Evolutionary conservation across 1,140 invertebrate species (phyloP), one percentile per base, ranked within the genome.

Genomic region (Drosophila oshimai): DNA sequence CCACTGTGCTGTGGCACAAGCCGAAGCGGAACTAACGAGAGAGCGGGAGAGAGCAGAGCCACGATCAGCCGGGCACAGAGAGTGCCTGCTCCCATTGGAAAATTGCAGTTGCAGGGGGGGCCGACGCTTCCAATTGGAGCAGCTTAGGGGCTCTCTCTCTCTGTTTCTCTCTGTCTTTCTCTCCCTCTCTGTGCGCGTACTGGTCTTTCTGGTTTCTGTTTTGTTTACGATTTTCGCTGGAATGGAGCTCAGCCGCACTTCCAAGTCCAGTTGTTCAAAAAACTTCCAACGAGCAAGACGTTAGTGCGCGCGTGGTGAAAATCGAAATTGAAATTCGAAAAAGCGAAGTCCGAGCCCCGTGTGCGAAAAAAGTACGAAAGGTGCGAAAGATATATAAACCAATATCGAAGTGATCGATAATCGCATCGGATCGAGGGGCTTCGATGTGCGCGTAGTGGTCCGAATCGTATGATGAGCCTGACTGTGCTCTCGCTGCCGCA

Each of bases 401-500:
- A 36, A 41, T 41, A 58, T 6, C 12, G 17, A 37, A 67, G 47
- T 33, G 54, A 69, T 57, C 42, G 29, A 58, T n/a, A n/a, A n/a
- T n/a, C n/a, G n/a, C n/a, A n/a, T n/a, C n/a, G n/a, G n/a, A 55
- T 53, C 36, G 47, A 34, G 53, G 47, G 46, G 54, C 64, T 57
- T 83, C 81, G 61, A 84, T 86, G 80, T 77, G 62, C 60, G 79
- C 72, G 75, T 83, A 86, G 53, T 61, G 62, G 74, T 33, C 31
- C 36, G 60, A 50, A 70, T 33, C 80, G 84, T 86, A 86, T 86
- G 76, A 90, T 76, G 80, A 90, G 81, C 79, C 79, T 79, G 70
- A 86, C 68, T 81, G 81, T 88, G 86, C 74, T 88, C 76, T 81
- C 89, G 74, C 74, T 90, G 77, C 89, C 89, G 69, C 89, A 90